Percentiles rank a stretch among this genome's conserved stretches.
Evolutionary conservation across 2,113 vertebrate species (phyloP).

Genomic region (Percopsis transmontana): DNA sequence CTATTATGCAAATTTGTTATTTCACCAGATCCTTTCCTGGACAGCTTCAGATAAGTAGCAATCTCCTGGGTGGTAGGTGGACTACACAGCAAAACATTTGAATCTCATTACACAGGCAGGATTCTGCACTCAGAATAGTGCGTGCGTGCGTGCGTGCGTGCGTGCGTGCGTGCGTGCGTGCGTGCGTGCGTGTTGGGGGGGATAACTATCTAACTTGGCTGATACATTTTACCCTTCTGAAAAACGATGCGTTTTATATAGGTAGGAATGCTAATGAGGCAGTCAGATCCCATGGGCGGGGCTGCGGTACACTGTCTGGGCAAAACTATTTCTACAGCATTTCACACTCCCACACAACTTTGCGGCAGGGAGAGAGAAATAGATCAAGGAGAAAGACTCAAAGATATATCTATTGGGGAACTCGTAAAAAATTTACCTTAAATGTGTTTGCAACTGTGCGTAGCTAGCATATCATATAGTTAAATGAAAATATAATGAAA

Average conservation of each 20-base stretch:
- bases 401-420: neutral
- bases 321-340: conserved; percentile 15
- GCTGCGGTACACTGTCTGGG: neutral
- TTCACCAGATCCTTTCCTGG: conserved; percentile 36
- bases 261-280: conserved; percentile 30
- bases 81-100: conserved; percentile 39
- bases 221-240: neutral
- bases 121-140: conserved; percentile 19
- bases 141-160: neutral
- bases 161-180: neutral
- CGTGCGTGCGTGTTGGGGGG: neutral
- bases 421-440: neutral
- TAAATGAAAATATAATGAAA: neutral
- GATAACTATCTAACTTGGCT: neutral
- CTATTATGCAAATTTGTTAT: neutral
- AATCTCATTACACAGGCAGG: conserved; percentile 43
- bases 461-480: neutral
- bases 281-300: conserved; percentile 1
- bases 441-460: neutral
- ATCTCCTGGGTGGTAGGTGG: conserved; percentile 18
- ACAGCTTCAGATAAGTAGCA: conserved; percentile 19
- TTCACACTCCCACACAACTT: conserved; percentile 12
- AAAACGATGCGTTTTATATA: conserved; percentile 9
- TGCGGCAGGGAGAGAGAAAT: neutral
- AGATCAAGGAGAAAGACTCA: neutral